Evolutionary conservation across 2,888 invertebrate species (phyloP), one percentile per base, ranked within the genome.

Genomic region (Himalopsyche japonica): DNA sequence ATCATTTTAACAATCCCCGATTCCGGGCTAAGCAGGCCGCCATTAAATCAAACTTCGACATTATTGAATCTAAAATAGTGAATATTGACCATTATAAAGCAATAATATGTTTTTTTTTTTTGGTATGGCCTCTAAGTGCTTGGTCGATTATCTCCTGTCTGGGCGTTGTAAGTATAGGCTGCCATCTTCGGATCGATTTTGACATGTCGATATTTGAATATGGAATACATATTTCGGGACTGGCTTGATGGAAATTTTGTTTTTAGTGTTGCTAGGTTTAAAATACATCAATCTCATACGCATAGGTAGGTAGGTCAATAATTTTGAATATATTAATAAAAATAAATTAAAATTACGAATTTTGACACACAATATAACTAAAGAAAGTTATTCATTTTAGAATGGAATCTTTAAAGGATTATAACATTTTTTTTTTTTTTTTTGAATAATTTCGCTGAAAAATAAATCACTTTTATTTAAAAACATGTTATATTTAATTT

Each of bases 171-270:
- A 85, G 79, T 85, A 81, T 76, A 78, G 79, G 83, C 85, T 83
- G 85, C 85, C 85, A 85, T 82, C 77, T 81, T 83, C 70, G 79
- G 78, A 76, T 85, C 83, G 79, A 32, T 81, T 79, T 82, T 85
- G 85, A 85, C 85, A 82, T 34, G 82, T 47, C 83, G 83, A 81
- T 81, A 76, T 85, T 85, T 76, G 81, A 85, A 85, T 85, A 80
- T 82, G 85, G 77, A 85, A 85, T 70, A 70, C 70, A 30, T 27
- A 8, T 70, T 70, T 57, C 24, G 20, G 24, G 27, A 70, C 27
- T 30, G 24, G 30, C 27, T 30, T 70, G 30, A 30, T 27, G 12
- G 30, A 70, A 70, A 30, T 70, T 70, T 18, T 24, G 20, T n/a
- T 24, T 64, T 70, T 30, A 70, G 70, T 70, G 70, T 70, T 70